These are phyloP conservation scores for Rhinoderma darwinii DNA, from an alignment of 2,113 vertebrate species.

Conservation along the genomic window DNA sequence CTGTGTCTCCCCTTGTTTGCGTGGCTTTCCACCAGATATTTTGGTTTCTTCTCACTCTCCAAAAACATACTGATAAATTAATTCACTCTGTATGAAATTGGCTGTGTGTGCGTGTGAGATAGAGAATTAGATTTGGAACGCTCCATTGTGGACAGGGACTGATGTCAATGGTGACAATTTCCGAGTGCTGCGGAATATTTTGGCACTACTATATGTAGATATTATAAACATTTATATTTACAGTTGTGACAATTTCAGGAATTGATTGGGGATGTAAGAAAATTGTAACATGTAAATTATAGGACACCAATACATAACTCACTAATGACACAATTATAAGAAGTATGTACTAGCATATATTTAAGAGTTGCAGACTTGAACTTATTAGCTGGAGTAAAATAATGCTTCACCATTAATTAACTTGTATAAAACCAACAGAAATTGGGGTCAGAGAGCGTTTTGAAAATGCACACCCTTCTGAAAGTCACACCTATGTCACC, in stretches of 20 bases:
- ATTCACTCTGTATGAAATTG: too few species aligned
- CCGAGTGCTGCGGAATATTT: too few species aligned
- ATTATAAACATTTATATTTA: too few species aligned
- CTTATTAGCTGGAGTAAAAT: background rate
- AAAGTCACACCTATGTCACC: background rate
- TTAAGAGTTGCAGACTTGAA: background rate
- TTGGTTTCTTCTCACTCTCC: too few species aligned
- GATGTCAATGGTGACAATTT: too few species aligned
- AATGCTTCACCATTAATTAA: background rate
- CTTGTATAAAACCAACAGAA: background rate
- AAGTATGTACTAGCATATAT: background rate
- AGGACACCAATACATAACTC: background rate
- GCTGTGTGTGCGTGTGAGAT: too few species aligned
- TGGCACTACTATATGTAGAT: too few species aligned
- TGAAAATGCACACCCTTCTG: background rate
- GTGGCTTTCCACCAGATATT: background rate
- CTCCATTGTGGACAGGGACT: too few species aligned
- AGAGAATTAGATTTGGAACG: too few species aligned
- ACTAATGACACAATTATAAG: background rate
- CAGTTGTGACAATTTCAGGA: too few species aligned
- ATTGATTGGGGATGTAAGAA: background rate
- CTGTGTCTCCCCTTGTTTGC: background rate
- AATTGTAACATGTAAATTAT: background rate
- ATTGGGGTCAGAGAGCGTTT: slow-evolving; percentile 18
- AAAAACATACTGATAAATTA: too few species aligned